phyloP scores from a whole-genome alignment of 2,888 invertebrate genomes.

The Carpatolechia fugitivella region DNA sequence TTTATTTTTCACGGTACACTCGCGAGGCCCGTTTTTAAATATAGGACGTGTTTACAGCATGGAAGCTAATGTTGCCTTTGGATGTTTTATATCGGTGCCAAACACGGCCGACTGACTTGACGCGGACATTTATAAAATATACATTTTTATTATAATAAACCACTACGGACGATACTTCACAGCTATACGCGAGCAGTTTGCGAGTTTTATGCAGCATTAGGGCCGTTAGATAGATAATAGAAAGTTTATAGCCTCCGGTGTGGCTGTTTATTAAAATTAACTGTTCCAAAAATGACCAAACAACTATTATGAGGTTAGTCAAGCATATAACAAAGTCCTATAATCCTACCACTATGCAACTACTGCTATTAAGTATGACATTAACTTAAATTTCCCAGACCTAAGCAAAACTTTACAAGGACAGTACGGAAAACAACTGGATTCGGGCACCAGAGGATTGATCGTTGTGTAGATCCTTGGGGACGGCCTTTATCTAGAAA shows the following conservation, averaged over 20 bases:
- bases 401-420: background rate
- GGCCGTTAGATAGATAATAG: conserved; percentile 48
- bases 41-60: conserved; percentile 50
- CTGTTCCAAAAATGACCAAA: conserved; percentile 34
- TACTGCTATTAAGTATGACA: too few species aligned
- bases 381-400: too few species aligned
- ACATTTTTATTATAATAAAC: conserved; percentile 39
- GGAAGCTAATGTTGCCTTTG: conserved; percentile 45
- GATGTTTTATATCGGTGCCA: conserved; percentile 35
- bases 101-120: conserved; percentile 29
- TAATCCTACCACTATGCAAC: too few species aligned
- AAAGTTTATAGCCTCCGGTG: conserved; percentile 66
- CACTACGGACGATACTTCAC: conserved; percentile 31
- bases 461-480: too few species aligned
- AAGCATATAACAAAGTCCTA: too few species aligned
- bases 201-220: conserved; percentile 49
- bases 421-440: too few species aligned
- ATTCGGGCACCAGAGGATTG: too few species aligned
- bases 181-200: conserved; percentile 39
- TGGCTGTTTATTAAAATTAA: conserved; percentile 36
- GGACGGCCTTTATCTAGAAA: too few species aligned
- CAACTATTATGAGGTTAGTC: conserved; percentile 14
- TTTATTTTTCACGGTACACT: conserved; percentile 74
- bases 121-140: conserved; percentile 28
- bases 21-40: conserved; percentile 50